Percentiles rank a stretch among this genome's conserved stretches.
Conservation (phyloP, 2,888 invertebrate species). For the Brachypalpus laphriformis region DNA sequence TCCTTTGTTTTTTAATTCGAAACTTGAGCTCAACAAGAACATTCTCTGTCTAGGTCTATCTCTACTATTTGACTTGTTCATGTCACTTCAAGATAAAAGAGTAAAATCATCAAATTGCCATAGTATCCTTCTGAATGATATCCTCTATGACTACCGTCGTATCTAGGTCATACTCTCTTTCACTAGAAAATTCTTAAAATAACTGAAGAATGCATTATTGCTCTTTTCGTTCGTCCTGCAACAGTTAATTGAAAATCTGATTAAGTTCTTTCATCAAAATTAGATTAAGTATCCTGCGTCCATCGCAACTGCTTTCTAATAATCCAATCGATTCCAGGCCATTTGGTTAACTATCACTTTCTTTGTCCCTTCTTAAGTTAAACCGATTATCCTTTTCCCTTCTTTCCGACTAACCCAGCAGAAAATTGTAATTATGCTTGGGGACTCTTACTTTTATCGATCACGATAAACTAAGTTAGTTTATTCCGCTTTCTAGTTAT, state of each 20-base stretch:
- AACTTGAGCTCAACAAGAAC: too few species aligned
- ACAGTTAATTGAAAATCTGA: slow-evolving; percentile 14
- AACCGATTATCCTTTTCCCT: slow-evolving; percentile 48
- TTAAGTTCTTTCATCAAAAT: slow-evolving; percentile 15
- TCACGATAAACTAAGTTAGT: slow-evolving; percentile 18
- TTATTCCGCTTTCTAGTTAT: slow-evolving; percentile 10
- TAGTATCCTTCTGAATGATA: too few species aligned
- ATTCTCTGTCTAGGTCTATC: too few species aligned
- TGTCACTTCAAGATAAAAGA: too few species aligned
- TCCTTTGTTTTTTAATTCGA: too few species aligned
- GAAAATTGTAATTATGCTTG: slow-evolving; percentile 37
- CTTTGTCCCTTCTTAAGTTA: slow-evolving; percentile 12
- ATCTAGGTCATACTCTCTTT: too few species aligned
- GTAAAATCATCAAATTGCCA: too few species aligned
- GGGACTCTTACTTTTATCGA: background rate
- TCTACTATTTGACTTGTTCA: too few species aligned
- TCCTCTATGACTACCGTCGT: too few species aligned
- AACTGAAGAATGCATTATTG: background rate
- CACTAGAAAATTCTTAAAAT: too few species aligned
- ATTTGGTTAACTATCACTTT: slow-evolving; percentile 30
- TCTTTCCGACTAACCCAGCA: slow-evolving; percentile 5
- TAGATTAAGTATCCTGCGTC: slow-evolving; percentile 23
- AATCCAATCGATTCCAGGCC: slow-evolving; percentile 33
- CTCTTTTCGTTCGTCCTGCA: background rate
- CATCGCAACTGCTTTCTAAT: slow-evolving; percentile 3